phyloP scores from a whole-genome alignment of 1,140 invertebrate genomes.

The Lasioglossum albipes region DNA sequence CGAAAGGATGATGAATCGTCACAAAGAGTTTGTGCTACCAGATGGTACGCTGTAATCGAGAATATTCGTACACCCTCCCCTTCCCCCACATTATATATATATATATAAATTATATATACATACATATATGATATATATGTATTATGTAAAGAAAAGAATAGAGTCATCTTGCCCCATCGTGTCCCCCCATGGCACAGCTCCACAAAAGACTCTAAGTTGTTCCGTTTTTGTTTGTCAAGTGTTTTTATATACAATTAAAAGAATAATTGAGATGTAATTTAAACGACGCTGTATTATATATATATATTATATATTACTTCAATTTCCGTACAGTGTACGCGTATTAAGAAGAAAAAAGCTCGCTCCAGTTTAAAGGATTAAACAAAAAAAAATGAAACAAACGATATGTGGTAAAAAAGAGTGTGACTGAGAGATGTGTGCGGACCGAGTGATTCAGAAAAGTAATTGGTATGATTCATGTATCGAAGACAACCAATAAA shows the following conservation, averaged over 20 bases:
- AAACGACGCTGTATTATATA: slow-evolving; percentile 71
- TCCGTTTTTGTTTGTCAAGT: slow-evolving; percentile 80
- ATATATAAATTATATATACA: neutral
- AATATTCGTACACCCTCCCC: neutral
- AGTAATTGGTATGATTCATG: slow-evolving; percentile 63
- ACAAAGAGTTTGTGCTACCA: slow-evolving; percentile 14
- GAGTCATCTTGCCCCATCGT: slow-evolving; percentile 51
- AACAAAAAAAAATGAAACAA: slow-evolving; percentile 46
- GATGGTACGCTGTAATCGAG: neutral
- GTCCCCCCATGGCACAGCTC: slow-evolving; percentile 65
- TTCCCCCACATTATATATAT: too few species aligned
- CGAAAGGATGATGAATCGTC: neutral
- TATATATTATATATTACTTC: slow-evolving; percentile 73
- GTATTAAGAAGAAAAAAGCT: slow-evolving; percentile 62
- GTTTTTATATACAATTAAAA: slow-evolving; percentile 78
- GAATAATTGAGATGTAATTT: slow-evolving; percentile 74
- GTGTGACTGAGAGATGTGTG: slow-evolving; percentile 72
- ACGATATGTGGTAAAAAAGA: slow-evolving; percentile 55
- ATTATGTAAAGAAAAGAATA: slow-evolving; percentile 8
- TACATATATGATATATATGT: slow-evolving; percentile 24
- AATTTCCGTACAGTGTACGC: slow-evolving; percentile 73
- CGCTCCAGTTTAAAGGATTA: slow-evolving; percentile 53
- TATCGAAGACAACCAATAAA: slow-evolving; percentile 70
- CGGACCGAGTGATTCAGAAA: slow-evolving; percentile 67
- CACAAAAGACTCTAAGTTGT: slow-evolving; percentile 77